Evolutionary conservation across 2,888 invertebrate species (phyloP).

Genomic region (Lithophane ornitopus): DNA sequence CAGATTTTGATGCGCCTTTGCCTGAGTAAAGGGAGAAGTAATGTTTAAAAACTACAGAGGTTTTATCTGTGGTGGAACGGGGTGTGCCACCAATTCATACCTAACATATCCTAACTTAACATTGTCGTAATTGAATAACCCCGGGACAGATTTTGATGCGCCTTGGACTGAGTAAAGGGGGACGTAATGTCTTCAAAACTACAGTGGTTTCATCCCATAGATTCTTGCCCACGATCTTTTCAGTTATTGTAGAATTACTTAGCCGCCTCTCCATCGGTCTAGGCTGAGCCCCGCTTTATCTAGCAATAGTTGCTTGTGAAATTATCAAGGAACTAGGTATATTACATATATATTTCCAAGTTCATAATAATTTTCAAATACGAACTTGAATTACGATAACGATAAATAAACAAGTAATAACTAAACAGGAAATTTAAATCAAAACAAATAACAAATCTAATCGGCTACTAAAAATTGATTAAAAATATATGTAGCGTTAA

Average conservation of each 20-base stretch:
- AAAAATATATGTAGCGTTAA: constrained; percentile 46
- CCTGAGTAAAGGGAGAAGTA: too few relatives aligned
- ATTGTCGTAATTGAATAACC: too few relatives aligned
- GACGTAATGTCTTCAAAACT: too few relatives aligned
- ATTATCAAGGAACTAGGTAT: background rate
- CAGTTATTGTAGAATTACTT: background rate
- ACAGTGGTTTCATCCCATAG: too few relatives aligned
- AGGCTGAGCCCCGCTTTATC: background rate
- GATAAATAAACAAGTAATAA: constrained; percentile 26
- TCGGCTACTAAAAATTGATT: constrained; percentile 36
- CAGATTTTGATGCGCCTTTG: too few relatives aligned
- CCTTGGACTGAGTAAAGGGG: too few relatives aligned
- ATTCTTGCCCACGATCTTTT: too few relatives aligned
- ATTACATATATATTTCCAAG: background rate
- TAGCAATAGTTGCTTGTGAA: background rate
- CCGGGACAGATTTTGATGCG: too few relatives aligned
- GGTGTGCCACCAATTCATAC: too few relatives aligned
- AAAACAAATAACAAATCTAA: constrained; percentile 54
- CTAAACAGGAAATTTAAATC: constrained; percentile 36
- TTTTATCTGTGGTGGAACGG: too few relatives aligned
- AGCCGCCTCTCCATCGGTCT: background rate
- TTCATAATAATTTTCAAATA: background rate
- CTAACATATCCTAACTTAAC: too few relatives aligned
- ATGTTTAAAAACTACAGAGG: too few relatives aligned
- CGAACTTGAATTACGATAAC: constrained; percentile 9